A percentile compares a stretch with the other conserved stretches of the same genome.
These are phyloP conservation scores for Harpalus rufipes DNA, from an alignment of 2,888 invertebrate genomes.

Conservation along the genomic window DNA sequence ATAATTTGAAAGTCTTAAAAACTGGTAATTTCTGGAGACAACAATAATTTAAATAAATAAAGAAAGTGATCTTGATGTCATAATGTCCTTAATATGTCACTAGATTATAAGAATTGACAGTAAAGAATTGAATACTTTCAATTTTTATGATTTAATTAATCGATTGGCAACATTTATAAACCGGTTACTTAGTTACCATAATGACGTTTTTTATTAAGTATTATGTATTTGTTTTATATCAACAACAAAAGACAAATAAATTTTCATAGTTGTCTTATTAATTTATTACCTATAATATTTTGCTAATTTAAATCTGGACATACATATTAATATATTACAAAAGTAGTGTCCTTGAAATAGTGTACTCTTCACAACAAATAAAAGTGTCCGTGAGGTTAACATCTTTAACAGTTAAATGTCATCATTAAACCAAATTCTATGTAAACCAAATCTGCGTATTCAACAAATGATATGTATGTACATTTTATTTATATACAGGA, in stretches of 20 bases:
- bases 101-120: slow-evolving; percentile 29
- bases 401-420: too few species aligned
- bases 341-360: too few species aligned
- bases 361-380: too few species aligned
- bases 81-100: slow-evolving; percentile 1
- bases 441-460: too few species aligned
- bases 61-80: slow-evolving; percentile 7
- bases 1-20: neutral
- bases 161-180: slow-evolving; percentile 14
- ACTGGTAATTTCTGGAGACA: slow-evolving; percentile 26
- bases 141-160: slow-evolving; percentile 52
- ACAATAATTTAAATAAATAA: slow-evolving; percentile 1
- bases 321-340: too few species aligned
- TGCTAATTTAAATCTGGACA: too few species aligned
- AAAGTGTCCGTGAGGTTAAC: too few species aligned
- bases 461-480: too few species aligned
- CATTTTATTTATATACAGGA: too few species aligned
- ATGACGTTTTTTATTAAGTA: neutral
- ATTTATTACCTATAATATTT: too few species aligned
- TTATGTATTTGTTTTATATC: neutral
- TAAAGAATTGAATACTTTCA: slow-evolving; percentile 27
- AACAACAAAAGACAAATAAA: neutral
- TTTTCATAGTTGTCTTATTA: neutral
- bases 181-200: slow-evolving; percentile 31
- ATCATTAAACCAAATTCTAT: too few species aligned